These are phyloP conservation scores for Gandaritis pyraliata DNA, from an alignment of 2,888 invertebrate genomes.

Conservation along the genomic window DNA sequence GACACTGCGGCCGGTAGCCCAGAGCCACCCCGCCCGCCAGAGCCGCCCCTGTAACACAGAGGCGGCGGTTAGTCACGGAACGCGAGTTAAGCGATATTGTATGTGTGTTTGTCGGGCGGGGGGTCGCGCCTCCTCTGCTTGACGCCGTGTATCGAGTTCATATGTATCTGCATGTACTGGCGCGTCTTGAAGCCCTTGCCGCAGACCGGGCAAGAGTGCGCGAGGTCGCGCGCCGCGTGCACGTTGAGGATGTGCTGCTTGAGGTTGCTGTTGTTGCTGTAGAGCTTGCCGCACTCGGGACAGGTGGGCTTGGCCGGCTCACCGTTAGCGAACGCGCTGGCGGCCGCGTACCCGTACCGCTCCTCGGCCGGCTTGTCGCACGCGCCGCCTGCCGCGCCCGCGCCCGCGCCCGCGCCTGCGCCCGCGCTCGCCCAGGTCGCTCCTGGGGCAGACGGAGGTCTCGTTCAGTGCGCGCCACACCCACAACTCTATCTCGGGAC, in stretches of 20 bases:
- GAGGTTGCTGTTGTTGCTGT: slow-evolving; percentile 88
- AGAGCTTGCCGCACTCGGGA: slow-evolving; percentile 87
- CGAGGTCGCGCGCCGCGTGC: slow-evolving; percentile 85
- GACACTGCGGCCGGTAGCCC: slow-evolving; percentile 87
- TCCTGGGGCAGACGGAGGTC: slow-evolving; percentile 81
- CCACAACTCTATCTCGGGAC: slow-evolving; percentile 37
- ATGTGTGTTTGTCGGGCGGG: slow-evolving; percentile 70
- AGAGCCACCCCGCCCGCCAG: slow-evolving; percentile 82
- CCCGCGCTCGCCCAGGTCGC: slow-evolving; percentile 72
- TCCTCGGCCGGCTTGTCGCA: slow-evolving; percentile 51
- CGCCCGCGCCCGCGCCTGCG: slow-evolving; percentile 51
- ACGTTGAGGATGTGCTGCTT: slow-evolving; percentile 89
- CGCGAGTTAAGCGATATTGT: slow-evolving; percentile 73
- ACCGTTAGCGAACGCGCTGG: slow-evolving; percentile 60
- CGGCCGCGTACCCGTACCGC: slow-evolving; percentile 49
- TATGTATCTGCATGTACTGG: slow-evolving; percentile 88
- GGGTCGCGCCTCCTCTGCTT: slow-evolving; percentile 83
- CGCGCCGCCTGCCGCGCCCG: slow-evolving; percentile 52
- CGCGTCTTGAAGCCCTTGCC: slow-evolving; percentile 88
- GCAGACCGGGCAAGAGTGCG: slow-evolving; percentile 86
- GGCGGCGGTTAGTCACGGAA: slow-evolving; percentile 83
- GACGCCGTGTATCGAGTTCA: slow-evolving; percentile 87
- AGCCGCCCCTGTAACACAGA: slow-evolving; percentile 88
- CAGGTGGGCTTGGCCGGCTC: slow-evolving; percentile 85
- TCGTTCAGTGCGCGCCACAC: slow-evolving; percentile 63